These are phyloP conservation scores for Morelia viridis DNA, from an alignment of 2,797 vertebrate genomes.

Conservation along the genomic window DNA sequence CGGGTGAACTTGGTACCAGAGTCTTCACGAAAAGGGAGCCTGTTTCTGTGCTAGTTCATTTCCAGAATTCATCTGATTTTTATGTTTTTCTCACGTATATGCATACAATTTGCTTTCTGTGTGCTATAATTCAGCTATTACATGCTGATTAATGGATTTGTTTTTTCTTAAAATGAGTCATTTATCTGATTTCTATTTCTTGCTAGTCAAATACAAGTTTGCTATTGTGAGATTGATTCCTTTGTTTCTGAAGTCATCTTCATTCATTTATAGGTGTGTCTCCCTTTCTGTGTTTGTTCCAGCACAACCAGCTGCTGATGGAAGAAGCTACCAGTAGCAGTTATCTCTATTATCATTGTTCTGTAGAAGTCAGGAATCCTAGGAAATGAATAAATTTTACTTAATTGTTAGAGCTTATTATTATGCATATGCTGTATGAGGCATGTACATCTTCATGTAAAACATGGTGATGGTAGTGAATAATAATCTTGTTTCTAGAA, in stretches of 20 bases:
- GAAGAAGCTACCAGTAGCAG: background rate
- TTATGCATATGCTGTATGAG: background rate
- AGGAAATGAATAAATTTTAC: constrained; percentile 17
- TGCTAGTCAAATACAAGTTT: background rate
- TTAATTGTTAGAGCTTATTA: background rate
- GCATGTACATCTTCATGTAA: background rate
- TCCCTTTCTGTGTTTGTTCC: background rate
- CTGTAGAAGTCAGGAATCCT: constrained; percentile 8
- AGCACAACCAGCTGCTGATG: background rate
- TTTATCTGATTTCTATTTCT: background rate
- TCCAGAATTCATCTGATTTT: background rate
- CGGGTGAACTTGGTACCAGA: background rate
- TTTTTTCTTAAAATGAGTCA: background rate
- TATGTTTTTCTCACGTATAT: background rate
- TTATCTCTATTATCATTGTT: background rate
- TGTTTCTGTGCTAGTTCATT: background rate
- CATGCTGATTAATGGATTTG: background rate
- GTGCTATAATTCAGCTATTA: background rate
- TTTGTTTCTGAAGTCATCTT: constrained; percentile 12
- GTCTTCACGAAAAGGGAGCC: background rate
- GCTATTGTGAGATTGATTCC: background rate
- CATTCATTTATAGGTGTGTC: constrained; percentile 17
- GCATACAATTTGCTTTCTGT: background rate
- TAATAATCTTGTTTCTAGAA: constrained; percentile 38
- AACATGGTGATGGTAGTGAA: background rate